Evolutionary conservation across 2,113 vertebrate species (phyloP), one percentile per base, ranked within the genome.

Genomic region (Oncorhynchus mykiss): DNA sequence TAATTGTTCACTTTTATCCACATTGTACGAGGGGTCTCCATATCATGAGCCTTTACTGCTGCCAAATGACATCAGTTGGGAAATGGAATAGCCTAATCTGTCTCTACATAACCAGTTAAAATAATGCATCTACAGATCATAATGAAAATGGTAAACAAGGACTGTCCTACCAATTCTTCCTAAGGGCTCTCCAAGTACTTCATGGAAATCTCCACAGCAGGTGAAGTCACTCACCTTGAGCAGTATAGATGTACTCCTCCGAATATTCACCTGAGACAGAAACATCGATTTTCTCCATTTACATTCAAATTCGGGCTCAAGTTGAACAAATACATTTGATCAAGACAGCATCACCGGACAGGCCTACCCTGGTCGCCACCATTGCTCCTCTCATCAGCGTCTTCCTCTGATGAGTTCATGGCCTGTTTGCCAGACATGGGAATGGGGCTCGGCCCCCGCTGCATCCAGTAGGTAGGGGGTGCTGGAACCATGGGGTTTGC

Each of bases 201-300:
- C 2, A 5, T 66, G 22, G 65, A 67, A 27, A 29, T 5, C 29
- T 67, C 13, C 67, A 68, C 16, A 20, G 29, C 2, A 2, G 14
- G 65, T 34, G 18, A 72, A 68, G 2, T 66, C 62, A 92, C 94
- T 91, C 78, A 97, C 96, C 96, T 90, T 94, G 81, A 78, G 91
- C 16, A 62, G 84, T 77, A 82, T 94, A 98, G 49, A 96, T 82
- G 86, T 92, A 97, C 5, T 96, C 96, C 78, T 95, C 95, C 2
- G 91, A 81, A 82, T 94, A 97, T 71, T 94, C 95, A 0, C 92
- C 97, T 98, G 12, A 78, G 62, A 78, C 70, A 77, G 29, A 88
- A 2, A 76, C 11, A 76, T 67, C 1, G 4, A 66, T 9, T 13
- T 66, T 34, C 31, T 29, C 24, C 60, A 24, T 64, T 64, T 2